Evolutionary conservation across 2,797 vertebrate genomes (phyloP).

Genomic region (Streptopelia turtur): DNA sequence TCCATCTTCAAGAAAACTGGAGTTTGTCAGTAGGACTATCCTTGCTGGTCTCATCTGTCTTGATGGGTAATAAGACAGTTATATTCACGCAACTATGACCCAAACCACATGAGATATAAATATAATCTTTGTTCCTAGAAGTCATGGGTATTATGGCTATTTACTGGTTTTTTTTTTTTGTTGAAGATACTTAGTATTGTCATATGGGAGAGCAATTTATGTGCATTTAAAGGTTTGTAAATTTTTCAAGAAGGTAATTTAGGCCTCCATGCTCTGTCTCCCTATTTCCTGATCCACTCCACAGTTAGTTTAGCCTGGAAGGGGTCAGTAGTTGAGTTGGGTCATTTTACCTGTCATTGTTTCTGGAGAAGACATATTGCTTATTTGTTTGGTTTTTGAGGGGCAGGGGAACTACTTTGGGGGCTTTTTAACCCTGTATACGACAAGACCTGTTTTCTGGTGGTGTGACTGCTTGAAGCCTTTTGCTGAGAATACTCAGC

Average conservation of each 20-base stretch:
- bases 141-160: neutral
- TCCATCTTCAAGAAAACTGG: neutral
- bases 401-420: neutral
- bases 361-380: neutral
- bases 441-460: neutral
- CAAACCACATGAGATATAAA: neutral
- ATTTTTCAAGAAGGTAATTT: neutral
- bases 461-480: neutral
- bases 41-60: neutral
- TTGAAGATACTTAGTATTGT: neutral
- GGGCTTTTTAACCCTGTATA: fast-evolving
- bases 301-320: neutral
- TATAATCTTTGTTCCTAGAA: neutral
- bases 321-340: neutral
- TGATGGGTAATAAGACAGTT: neutral
- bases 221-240: neutral
- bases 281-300: neutral
- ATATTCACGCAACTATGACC: neutral
- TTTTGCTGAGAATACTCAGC: neutral
- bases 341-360: neutral
- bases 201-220: neutral
- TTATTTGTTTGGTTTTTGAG: neutral
- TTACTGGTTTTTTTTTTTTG: neutral
- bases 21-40: neutral
- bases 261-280: neutral